Percentiles rank a stretch among this genome's conserved stretches.
These are phyloP conservation scores for Epizoanthus illoricatus DNA, from an alignment of 92 coral and sea anemone species.

Conservation along the genomic window DNA sequence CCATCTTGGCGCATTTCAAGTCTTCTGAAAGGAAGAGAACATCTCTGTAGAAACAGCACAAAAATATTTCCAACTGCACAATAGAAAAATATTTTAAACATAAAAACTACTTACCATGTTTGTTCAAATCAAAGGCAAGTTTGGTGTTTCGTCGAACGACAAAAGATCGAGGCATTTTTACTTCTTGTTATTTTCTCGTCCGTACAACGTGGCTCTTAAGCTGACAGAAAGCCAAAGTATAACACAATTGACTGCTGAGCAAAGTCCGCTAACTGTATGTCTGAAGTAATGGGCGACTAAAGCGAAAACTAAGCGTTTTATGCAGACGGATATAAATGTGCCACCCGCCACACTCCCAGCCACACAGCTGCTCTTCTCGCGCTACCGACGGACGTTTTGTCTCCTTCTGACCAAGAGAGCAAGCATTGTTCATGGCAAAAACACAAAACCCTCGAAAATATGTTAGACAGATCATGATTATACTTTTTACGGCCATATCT, in stretches of 20 bases:
- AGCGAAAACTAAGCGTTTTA: background rate
- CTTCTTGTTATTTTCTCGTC: background rate
- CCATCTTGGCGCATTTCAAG: background rate
- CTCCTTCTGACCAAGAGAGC: background rate
- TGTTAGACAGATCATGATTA: too few species aligned
- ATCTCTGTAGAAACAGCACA: background rate
- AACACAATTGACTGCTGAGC: background rate
- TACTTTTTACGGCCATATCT: too few species aligned
- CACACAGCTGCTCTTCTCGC: background rate
- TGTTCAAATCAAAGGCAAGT: background rate
- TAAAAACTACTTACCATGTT: background rate
- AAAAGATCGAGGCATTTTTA: conserved; percentile 18
- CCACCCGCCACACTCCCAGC: background rate
- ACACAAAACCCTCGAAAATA: background rate
- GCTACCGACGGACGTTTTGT: background rate
- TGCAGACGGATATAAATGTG: background rate
- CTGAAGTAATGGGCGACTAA: background rate
- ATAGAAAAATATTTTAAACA: background rate
- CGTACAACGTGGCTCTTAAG: background rate
- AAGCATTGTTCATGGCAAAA: background rate
- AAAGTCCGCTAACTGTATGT: background rate
- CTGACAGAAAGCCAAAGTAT: background rate
- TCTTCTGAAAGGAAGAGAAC: background rate
- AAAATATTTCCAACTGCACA: background rate
- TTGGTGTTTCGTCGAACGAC: conserved; percentile 4